phyloP scores from a whole-genome alignment of 2,888 invertebrate species.

The Caenorhabditis wallacei region DNA sequence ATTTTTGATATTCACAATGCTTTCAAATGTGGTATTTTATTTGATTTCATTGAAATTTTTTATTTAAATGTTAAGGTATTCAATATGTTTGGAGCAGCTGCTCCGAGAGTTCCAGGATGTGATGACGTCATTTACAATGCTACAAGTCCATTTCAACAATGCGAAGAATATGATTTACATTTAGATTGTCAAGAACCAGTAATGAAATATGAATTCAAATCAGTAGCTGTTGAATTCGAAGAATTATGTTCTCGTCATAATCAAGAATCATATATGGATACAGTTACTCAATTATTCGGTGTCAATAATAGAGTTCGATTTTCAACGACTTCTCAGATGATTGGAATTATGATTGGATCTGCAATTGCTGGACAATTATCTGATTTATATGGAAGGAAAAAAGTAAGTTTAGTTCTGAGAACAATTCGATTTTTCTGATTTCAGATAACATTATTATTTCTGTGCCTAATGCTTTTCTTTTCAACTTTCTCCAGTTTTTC shows the following conservation, averaged over 20 bases:
- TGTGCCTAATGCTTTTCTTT: constrained; percentile 66
- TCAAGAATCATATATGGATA: constrained; percentile 38
- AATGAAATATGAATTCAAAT: constrained; percentile 70
- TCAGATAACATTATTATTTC: constrained; percentile 66
- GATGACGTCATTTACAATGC: constrained; percentile 67
- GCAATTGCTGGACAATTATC: constrained; percentile 71
- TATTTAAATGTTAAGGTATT: constrained; percentile 60
- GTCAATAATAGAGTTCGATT: constrained; percentile 68
- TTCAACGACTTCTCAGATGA: constrained; percentile 72
- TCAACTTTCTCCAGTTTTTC: constrained; percentile 68
- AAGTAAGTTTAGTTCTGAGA: constrained; percentile 39
- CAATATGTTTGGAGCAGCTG: constrained; percentile 74
- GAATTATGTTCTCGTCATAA: constrained; percentile 64
- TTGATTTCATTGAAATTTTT: not conserved
- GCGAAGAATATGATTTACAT: constrained; percentile 61
- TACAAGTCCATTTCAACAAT: constrained; percentile 62
- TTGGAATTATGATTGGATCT: constrained; percentile 72
- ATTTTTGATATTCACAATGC: constrained; percentile 75
- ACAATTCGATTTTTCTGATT: not conserved
- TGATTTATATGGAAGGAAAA: constrained; percentile 71
- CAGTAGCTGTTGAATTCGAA: constrained; percentile 69
- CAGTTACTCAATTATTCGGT: constrained; percentile 62
- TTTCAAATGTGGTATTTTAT: constrained; percentile 70
- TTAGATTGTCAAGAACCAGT: constrained; percentile 64
- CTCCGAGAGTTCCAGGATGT: constrained; percentile 68